Evolutionary conservation across 2,797 vertebrate genomes (phyloP), one percentile per base, ranked within the genome.

Genomic region (Remorina albescens): DNA sequence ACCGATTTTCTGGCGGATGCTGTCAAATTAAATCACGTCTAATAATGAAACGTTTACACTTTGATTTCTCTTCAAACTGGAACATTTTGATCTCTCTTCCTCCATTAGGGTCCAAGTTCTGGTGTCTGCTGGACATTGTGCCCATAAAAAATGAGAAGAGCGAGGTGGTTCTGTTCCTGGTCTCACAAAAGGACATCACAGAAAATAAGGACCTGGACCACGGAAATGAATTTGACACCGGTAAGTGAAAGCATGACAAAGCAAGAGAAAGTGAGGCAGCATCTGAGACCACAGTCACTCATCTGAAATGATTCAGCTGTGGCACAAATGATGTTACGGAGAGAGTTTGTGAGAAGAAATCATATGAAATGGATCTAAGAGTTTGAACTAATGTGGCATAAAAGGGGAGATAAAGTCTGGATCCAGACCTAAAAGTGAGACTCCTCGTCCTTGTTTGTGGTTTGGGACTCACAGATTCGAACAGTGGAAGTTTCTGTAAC

Each of bases 81-180:
- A 28, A 11, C 26, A 8, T 54, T 75, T 3, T 44, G 15, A 49
- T 50, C 26, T 50, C 9, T 51, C 30, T n/a, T 69, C 23, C 36
- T 16, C 67, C 3, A 15, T 32, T 85, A 96, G 95, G 95, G 44
- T 92, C 82, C 50, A 90, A 92, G 86, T 96, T 96, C 88, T 95
- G 95, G 95, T 96, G 95, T 85, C 89, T 96, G 75, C 82, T 96
- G 83, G 94, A 95, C 80, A 95, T 95, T 0, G 94, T 95, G 47
- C 94, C 94, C 47, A 95, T 95, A 75, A 96, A 96, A 85, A 96
- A 96, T 37, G 95, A 96, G 87, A 96, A 96, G 83, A 93, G 95
- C 1, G 95, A 96, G 69, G 95, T 96, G 80, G 95, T 96, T 54
- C 91, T 96, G 46, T 96, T 96, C 83, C 90, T 96, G 80, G 95